These are phyloP conservation scores for Pyrgilauda ruficollis DNA, from an alignment of 2,113 vertebrate genomes.

Conservation along the genomic window DNA sequence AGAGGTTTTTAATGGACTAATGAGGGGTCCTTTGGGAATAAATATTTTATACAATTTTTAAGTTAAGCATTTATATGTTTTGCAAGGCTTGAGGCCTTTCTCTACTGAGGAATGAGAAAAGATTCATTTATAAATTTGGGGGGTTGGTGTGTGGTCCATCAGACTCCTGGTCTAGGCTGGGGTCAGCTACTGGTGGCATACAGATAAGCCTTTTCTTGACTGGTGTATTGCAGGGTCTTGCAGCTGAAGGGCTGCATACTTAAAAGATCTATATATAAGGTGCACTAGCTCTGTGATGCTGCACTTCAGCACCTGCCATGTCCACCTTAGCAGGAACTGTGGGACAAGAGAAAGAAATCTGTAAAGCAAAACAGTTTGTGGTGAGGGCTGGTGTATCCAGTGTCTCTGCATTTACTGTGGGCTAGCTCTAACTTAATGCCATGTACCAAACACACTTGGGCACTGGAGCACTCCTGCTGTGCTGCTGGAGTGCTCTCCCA, in stretches of 20 bases:
- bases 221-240: background rate
- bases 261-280: background rate
- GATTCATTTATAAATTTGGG: background rate
- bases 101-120: background rate
- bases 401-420: background rate
- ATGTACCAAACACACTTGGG: accelerated
- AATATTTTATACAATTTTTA: background rate
- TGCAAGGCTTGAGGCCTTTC: background rate
- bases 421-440: background rate
- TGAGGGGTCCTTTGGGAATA: background rate
- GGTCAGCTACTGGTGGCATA: background rate
- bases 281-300: background rate
- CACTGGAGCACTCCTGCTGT: background rate
- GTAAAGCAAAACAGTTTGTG: background rate
- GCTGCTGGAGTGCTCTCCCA: background rate
- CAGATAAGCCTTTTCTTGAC: background rate
- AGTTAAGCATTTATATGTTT: background rate
- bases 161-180: accelerated
- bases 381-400: background rate
- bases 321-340: background rate
- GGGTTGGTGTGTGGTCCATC: background rate
- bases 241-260: background rate
- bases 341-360: background rate
- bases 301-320: accelerated
- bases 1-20: background rate